A percentile compares a stretch with the other conserved stretches of the same genome.
Conservation (phyloP, 2,797 vertebrate genomes). For the Pseudomugil tenellus region DNA sequence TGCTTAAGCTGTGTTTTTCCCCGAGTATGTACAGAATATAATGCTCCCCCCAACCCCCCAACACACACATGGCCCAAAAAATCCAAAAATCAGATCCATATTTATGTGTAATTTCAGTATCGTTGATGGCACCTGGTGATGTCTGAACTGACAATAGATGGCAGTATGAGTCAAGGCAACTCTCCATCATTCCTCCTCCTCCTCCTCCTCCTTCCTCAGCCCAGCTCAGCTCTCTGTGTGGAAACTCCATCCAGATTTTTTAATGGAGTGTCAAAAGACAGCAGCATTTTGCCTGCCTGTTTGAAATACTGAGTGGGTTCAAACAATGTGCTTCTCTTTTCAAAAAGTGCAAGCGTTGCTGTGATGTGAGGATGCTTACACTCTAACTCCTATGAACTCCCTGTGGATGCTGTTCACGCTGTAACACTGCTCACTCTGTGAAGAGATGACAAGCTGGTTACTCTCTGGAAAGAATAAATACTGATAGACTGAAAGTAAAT, state of each 20-base stretch:
- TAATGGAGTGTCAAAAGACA: constrained; percentile 80
- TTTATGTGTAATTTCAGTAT: not conserved
- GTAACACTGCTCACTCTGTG: constrained; percentile 19
- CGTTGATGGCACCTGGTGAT: constrained; percentile 43
- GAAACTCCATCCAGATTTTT: constrained; percentile 66
- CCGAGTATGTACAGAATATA: not conserved
- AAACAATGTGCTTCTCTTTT: constrained; percentile 57
- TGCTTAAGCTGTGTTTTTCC: not conserved
- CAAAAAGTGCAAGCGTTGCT: constrained; percentile 52
- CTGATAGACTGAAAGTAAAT: constrained; percentile 38
- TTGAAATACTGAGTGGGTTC: constrained; percentile 74
- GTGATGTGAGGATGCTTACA: constrained; percentile 46
- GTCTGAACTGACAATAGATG: constrained; percentile 67
- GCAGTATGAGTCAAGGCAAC: constrained; percentile 72
- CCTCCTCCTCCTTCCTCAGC: constrained; percentile 9
- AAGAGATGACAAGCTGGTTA: constrained; percentile 39
- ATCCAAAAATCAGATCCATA: constrained; percentile 4
- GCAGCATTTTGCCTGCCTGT: constrained; percentile 63
- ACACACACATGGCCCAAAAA: too few species aligned
- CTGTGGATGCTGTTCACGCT: constrained; percentile 23
- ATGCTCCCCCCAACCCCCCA: not conserved
- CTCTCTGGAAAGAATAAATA: constrained; percentile 20
- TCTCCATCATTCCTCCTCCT: not conserved
- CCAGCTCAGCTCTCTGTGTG: constrained; percentile 26
- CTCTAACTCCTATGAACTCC: constrained; percentile 51